Evolutionary conservation across 2,888 invertebrate species (phyloP).

Genomic region (Eudasyphora cyanicolor): DNA sequence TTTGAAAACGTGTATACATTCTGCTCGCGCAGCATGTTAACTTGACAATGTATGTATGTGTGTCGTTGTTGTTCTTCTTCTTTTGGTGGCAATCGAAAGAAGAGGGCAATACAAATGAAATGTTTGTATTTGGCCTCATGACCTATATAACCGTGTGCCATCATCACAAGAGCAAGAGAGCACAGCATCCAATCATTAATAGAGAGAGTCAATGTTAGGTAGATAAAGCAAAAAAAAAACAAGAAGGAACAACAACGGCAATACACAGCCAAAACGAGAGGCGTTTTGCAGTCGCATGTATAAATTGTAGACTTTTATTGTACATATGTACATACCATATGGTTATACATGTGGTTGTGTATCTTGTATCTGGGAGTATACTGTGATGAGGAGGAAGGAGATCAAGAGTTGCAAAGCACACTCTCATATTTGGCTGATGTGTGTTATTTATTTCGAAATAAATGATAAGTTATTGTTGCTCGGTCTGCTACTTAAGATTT

Average conservation of each 20-base stretch:
- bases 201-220: constrained; percentile 1
- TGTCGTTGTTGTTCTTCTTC: neutral
- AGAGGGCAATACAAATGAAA: neutral
- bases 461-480: neutral
- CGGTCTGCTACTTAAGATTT: neutral
- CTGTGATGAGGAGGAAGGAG: neutral
- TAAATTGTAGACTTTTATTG: neutral
- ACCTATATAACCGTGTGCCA: constrained; percentile 27
- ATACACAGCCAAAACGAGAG: neutral
- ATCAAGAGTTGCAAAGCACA: neutral
- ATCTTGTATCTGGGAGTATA: neutral
- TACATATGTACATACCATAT: neutral
- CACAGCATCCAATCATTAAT: constrained; percentile 1
- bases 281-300: neutral
- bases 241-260: neutral
- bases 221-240: neutral
- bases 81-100: neutral
- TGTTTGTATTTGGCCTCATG: constrained; percentile 28
- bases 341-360: neutral
- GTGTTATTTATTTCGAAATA: neutral
- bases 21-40: neutral
- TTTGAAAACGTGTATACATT: neutral
- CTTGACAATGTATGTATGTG: constrained; percentile 1
- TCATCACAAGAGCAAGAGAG: constrained; percentile 16
- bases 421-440: neutral